These are phyloP conservation scores for Campodea augens DNA, from an alignment of 1,140 invertebrate species.

Conservation along the genomic window DNA sequence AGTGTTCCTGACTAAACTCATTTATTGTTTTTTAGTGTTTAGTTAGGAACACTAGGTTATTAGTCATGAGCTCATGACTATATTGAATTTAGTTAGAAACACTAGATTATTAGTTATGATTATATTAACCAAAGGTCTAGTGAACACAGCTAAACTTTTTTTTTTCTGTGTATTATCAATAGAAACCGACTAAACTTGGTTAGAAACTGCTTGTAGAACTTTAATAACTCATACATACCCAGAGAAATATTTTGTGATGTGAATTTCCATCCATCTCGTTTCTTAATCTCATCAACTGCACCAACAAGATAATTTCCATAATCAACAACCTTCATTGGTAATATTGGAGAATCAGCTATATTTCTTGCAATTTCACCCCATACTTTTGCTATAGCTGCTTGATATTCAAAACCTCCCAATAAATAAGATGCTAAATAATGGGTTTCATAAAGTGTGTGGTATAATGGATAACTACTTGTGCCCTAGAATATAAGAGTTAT, in stretches of 20 bases:
- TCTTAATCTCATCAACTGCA: neutral
- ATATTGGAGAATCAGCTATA: neutral
- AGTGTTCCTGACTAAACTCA: too few relatives aligned
- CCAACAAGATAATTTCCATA: neutral
- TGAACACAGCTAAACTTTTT: too few relatives aligned
- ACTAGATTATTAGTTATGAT: too few relatives aligned
- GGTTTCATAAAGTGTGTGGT: constrained; percentile 22
- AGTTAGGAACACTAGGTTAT: too few relatives aligned
- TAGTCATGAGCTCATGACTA: too few relatives aligned
- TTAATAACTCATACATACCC: too few relatives aligned
- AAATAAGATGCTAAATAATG: constrained; percentile 18
- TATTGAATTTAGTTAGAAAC: too few relatives aligned
- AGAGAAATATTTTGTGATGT: neutral
- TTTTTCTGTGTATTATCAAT: too few relatives aligned
- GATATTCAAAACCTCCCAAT: constrained; percentile 15
- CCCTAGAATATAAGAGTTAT: constrained; percentile 6
- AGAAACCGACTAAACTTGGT: too few relatives aligned
- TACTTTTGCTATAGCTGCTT: neutral
- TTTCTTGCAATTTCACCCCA: neutral
- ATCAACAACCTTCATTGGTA: neutral
- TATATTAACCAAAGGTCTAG: too few relatives aligned
- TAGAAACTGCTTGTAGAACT: too few relatives aligned
- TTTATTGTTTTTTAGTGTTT: too few relatives aligned
- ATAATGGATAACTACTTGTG: constrained; percentile 16
- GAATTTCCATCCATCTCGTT: neutral